A percentile compares a stretch with the other conserved stretches of the same genome.
phyloP scores from a whole-genome alignment of 2,113 vertebrate species.

The Ellobius talpinus region DNA sequence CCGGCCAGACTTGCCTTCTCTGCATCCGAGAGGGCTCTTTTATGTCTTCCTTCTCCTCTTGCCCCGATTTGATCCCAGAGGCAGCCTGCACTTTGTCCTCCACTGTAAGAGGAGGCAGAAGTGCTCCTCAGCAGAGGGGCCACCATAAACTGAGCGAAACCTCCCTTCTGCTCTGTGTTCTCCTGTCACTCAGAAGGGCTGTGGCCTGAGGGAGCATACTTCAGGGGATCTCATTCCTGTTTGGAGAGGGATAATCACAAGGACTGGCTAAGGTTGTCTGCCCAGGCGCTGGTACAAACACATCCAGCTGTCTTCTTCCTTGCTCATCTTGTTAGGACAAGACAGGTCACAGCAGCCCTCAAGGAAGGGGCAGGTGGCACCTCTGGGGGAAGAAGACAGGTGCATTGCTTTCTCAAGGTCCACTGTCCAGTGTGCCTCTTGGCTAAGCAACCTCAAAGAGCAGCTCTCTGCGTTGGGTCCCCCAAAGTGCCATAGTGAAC shows the following conservation, averaged over 20 bases:
- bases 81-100: slow-evolving; percentile 68
- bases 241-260: not conserved
- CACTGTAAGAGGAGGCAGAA: not conserved
- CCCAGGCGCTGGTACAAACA: not conserved
- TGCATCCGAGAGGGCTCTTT: not conserved
- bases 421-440: not conserved
- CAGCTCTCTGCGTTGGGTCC: no score
- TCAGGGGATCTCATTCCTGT: slow-evolving; percentile 41
- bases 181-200: not conserved
- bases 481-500: not conserved
- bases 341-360: not conserved
- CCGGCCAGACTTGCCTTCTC: not conserved
- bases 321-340: slow-evolving; percentile 25
- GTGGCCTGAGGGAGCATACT: not conserved
- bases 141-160: slow-evolving; percentile 12
- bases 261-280: not conserved
- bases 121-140: not conserved
- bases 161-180: not conserved
- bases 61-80: slow-evolving; percentile 51
- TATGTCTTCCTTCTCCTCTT: not conserved
- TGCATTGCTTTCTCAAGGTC: not conserved
- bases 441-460: no score
- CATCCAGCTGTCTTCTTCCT: not conserved
- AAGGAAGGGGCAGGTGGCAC: not conserved
- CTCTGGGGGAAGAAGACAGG: not conserved